Evolutionary conservation across 2,888 invertebrate species (phyloP).

Genomic region (Nemurella pictetii): DNA sequence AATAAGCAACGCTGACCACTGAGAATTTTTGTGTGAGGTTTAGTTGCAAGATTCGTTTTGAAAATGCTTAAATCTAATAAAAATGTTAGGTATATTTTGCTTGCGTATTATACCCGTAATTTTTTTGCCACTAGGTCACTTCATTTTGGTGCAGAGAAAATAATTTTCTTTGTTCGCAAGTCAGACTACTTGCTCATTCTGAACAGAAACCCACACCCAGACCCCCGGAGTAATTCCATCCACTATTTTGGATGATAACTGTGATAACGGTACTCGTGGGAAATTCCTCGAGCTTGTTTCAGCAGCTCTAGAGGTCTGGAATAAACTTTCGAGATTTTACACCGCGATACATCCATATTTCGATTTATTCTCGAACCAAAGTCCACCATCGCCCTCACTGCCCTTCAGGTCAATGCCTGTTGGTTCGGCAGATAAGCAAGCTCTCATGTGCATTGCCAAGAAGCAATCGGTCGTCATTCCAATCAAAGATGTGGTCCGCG

Average conservation of each 20-base stretch:
- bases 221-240: no score
- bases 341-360: neutral
- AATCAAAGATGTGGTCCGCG: neutral
- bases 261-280: neutral
- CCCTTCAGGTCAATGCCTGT: neutral
- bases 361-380: neutral
- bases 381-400: neutral
- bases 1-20: neutral
- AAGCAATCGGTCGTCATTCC: neutral
- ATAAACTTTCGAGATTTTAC: neutral
- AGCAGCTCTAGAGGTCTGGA: neutral
- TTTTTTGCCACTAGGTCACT: no score
- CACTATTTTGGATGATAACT: no score
- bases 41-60: no score
- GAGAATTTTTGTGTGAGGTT: no score
- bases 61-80: no score
- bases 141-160: no score
- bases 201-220: no score
- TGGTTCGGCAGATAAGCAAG: neutral
- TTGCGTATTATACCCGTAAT: no score
- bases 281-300: neutral
- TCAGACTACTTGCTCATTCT: no score
- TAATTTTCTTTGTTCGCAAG: no score
- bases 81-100: no score
- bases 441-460: neutral